Evolutionary conservation across 2,113 vertebrate genomes (phyloP).

Genomic region (Axis porcinus): DNA sequence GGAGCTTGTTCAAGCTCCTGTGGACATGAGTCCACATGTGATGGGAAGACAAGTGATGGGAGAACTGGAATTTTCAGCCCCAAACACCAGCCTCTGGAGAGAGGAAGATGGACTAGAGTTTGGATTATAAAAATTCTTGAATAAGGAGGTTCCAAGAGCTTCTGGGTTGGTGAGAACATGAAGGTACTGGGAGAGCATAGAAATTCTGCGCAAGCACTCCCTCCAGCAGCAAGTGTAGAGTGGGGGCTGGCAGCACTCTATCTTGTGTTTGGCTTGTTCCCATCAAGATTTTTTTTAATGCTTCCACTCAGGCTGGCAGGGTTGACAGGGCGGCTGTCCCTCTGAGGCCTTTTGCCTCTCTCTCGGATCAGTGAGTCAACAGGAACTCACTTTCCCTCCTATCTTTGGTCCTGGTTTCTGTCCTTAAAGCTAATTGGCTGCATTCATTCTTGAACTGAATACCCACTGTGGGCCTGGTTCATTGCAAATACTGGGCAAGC

Average conservation of each 20-base stretch:
- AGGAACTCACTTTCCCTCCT: background rate
- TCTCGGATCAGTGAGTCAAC: background rate
- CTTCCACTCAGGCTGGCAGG: background rate
- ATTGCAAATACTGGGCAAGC: background rate
- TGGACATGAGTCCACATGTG: background rate
- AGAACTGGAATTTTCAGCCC: background rate
- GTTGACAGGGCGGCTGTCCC: background rate
- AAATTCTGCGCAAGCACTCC: accelerated
- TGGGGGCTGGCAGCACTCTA: background rate
- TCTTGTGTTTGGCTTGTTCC: background rate
- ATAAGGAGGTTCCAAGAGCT: background rate
- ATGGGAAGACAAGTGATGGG: background rate
- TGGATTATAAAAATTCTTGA: background rate
- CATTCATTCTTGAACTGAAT: background rate
- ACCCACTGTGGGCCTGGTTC: background rate
- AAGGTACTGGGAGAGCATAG: background rate
- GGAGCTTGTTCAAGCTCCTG: background rate
- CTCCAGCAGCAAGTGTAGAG: background rate
- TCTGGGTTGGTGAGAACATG: background rate
- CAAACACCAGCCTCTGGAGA: background rate
- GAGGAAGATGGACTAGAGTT: background rate
- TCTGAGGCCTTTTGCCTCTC: background rate
- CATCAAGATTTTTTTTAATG: background rate
- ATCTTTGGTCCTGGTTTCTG: background rate
- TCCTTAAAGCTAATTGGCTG: background rate